These are phyloP conservation scores for Andrena hattorfiana DNA, from an alignment of 2,888 invertebrate species.

Conservation along the genomic window DNA sequence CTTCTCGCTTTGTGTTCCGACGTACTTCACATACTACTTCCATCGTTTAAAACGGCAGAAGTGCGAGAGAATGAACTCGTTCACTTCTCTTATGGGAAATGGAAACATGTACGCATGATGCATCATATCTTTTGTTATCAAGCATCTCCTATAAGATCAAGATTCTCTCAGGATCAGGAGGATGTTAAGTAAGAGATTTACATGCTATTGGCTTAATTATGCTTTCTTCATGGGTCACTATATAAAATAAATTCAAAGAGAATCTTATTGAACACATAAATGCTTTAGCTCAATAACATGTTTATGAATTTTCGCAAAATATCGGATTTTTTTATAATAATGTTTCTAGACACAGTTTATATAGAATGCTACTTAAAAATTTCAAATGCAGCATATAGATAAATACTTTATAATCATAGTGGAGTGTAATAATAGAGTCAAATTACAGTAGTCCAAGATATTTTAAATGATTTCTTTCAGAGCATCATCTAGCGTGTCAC, in stretches of 20 bases:
- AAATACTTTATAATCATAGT: background rate
- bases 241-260: background rate
- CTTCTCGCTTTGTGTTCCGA: slow-evolving; percentile 93
- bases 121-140: slow-evolving; percentile 96
- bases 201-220: background rate
- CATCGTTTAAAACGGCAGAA: slow-evolving; percentile 94
- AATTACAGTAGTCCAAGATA: background rate
- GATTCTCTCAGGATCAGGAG: slow-evolving; percentile 92
- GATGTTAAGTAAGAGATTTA: slow-evolving; percentile 83
- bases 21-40: slow-evolving; percentile 91
- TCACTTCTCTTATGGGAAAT: slow-evolving; percentile 93
- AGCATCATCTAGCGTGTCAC: slow-evolving; percentile 61
- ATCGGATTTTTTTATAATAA: too few species aligned
- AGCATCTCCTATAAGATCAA: slow-evolving; percentile 93
- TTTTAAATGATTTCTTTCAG: slow-evolving; percentile 42
- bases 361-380: too few species aligned
- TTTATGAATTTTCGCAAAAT: background rate
- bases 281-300: background rate
- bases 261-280: background rate
- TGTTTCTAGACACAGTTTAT: too few species aligned
- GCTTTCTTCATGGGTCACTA: background rate
- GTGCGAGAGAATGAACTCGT: slow-evolving; percentile 94
- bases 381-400: too few species aligned
- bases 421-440: background rate
- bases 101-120: slow-evolving; percentile 94